Base-by-base conservation (phyloP, 23 tunicate genomes). In the Ciona savignyi region DNA sequence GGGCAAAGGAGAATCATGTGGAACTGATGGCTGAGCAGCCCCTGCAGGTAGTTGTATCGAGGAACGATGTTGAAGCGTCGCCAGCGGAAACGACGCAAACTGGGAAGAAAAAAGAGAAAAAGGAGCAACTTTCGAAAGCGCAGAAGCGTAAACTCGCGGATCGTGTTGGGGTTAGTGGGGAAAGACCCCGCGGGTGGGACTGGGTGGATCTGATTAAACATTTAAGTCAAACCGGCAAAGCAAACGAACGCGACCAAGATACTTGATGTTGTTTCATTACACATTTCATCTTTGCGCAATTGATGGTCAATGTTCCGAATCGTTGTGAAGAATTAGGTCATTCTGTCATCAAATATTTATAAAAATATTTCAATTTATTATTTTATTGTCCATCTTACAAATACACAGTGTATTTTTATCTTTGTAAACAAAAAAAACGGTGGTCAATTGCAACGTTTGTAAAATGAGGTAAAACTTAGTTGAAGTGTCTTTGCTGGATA, bases 161-260 rank as follows among this genome's bases (percentile, higher is more conserved):
- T 56, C 78, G 97, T 2, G 72, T 85, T 23, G 74, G 80, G 33
- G 73, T 72, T 0, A 34, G 60, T 34, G 87, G 87, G 25, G 97
- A 91, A 66, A 77, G 86, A 25, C 86, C 97, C 0, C 51, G 97
- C 25, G 97, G 97, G 0, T 91, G 97, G 97, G 49, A 91, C 61
- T 91, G 97, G 97, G 91, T 91, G 21, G 97, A 91, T 76, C 48
- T 70, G 25, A 75, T 84, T 6, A 84, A 80, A 73, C 97, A 91
- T 80, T 70, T 85, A 27, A 70, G 78, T 23, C 83, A 85, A 78
- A 85, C 91, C 65, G 91, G 91, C 27, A 15, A 70, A 6, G 56
- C 56, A 9, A 9, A 42, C 15, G 56, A 42, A 42, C 56, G 56
- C 15, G 56, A 42, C 9, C 11, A 42, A 9, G 56, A 9, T 15